Percentiles rank a stretch among this genome's conserved stretches.
These are phyloP conservation scores for Eriosoma lanigerum DNA, from an alignment of 1,140 invertebrate genomes.

Conservation along the genomic window DNA sequence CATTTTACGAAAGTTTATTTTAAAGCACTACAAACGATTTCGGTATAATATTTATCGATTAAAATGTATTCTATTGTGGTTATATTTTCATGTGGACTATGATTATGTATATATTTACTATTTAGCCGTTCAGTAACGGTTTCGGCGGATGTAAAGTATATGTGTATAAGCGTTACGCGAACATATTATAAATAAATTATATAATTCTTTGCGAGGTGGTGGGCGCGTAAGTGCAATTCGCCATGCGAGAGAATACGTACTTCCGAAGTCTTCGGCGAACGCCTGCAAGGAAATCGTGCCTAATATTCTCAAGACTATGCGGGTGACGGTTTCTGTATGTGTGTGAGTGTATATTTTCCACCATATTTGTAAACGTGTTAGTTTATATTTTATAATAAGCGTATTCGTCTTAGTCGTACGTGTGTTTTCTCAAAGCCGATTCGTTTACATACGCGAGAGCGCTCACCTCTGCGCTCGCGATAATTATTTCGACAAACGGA, in stretches of 20 bases:
- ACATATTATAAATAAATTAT: not conserved
- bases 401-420: no score
- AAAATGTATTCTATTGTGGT: no score
- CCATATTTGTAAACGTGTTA: not conserved
- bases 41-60: no score
- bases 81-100: no score
- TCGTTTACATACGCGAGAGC: conserved; percentile 31
- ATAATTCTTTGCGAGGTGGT: not conserved
- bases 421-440: conserved; percentile 36
- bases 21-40: no score
- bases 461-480: not conserved
- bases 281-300: not conserved
- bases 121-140: no score
- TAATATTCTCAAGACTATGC: conserved; percentile 17
- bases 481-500: conserved; percentile 40
- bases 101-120: no score
- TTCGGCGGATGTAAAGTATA: no score
- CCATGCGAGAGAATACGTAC: conserved; percentile 34
- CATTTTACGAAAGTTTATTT: no score
- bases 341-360: not conserved
- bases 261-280: not conserved
- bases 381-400: no score
- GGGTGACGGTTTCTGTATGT: not conserved
- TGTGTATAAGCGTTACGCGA: not conserved
- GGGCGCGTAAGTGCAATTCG: not conserved